These are phyloP conservation scores for Merops nubicus DNA, from an alignment of 2,113 vertebrate genomes.

Conservation along the genomic window DNA sequence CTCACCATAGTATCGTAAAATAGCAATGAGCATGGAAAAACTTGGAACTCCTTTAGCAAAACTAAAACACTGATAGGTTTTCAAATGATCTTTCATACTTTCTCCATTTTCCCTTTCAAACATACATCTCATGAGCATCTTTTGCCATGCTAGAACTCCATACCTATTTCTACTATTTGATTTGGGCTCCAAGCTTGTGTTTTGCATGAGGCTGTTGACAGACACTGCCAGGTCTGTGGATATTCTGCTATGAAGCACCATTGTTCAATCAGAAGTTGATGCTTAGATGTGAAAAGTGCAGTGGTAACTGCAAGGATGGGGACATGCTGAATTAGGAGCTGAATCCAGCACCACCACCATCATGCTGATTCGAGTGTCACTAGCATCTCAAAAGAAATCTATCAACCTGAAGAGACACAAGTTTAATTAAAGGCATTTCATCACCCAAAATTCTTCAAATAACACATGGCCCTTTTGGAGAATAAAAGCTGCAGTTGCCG, in stretches of 20 bases:
- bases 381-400: not conserved
- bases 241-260: not conserved
- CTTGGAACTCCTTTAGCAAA: not conserved
- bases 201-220: not conserved
- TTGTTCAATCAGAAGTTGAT: not conserved
- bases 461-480: not conserved
- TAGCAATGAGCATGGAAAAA: not conserved
- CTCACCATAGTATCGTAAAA: not conserved
- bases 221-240: not conserved
- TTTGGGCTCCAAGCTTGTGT: not conserved
- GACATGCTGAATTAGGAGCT: fast-evolving
- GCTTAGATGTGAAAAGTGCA: not conserved
- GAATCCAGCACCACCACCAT: not conserved
- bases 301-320: not conserved
- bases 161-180: not conserved
- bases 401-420: not conserved
- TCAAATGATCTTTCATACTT: not conserved
- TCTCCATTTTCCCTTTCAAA: not conserved
- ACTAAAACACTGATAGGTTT: not conserved
- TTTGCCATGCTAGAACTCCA: not conserved
- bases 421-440: not conserved
- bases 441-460: not conserved
- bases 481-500: not conserved
- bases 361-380: not conserved
- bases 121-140: not conserved